Base-by-base conservation (phyloP, 2,888 invertebrate genomes). In the Germaria angustata region DNA sequence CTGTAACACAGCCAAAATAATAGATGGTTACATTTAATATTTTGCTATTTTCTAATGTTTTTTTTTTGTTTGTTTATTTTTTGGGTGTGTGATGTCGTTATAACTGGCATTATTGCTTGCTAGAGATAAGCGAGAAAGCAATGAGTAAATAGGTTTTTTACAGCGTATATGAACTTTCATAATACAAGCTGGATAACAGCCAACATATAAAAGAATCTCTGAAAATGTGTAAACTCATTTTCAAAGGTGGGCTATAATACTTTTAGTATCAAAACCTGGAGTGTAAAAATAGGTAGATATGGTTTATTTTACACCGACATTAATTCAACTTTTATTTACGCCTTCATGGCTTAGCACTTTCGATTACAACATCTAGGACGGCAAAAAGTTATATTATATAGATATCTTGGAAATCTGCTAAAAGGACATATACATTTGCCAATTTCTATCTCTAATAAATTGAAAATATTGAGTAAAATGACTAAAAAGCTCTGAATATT, bases 1-100 rank as follows among this genome's bases (percentile, higher is more conserved):
- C 72, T 81, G 81, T 81, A 77, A 72, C 77, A 39, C 39, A 72
- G 77, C 81, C 77, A 81, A 81, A 71, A 81, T 77, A 61, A 77
- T 77, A 55, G 66, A 77, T 77, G 81, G 71, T 61, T 53, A 63
- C 66, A 71, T 81, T 77, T 51, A 22, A 63, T 66, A 51, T 61
- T 46, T 51, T 61, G 15, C 8, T 73, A 11, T 44, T 59, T 59
- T 59, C 11, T 41, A 41, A 36, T 39, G 15, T 68, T 49, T 76
- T 68, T 59, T 28, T 53, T 66, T 49, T 39, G 20, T 46, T 57
- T 46, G 36, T 55, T 44, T 28, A 34, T 34, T 63, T 49, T 77
- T 65, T 61, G 59, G 41, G 51, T 77, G 65, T 75, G 39, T 66
- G 46, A 41, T 34, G 55, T 36, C 73, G 69, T 57, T 76, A 71